Percentiles rank a stretch among this genome's conserved stretches.
phyloP scores from a whole-genome alignment of 1,140 invertebrate species.

The Brachionus angularis region DNA sequence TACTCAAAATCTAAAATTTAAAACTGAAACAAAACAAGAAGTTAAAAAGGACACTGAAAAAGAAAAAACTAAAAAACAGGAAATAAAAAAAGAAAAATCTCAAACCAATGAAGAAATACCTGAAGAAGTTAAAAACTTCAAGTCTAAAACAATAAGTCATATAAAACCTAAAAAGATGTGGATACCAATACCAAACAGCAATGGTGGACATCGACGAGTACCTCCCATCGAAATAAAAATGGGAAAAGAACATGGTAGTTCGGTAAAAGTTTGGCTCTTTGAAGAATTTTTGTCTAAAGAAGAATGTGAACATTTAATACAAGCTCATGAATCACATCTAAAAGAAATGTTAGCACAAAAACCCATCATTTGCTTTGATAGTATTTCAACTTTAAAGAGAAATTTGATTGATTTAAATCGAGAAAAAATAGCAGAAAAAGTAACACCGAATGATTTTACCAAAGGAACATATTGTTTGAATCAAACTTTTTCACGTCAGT shows the following conservation, averaged over 20 bases:
- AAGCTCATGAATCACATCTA: slow-evolving; percentile 53
- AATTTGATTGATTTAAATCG: slow-evolving; percentile 50
- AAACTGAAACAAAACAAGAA: no score
- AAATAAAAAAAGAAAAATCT: not conserved
- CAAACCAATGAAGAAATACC: not conserved
- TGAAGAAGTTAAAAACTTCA: slow-evolving; percentile 22
- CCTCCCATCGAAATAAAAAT: slow-evolving; percentile 47
- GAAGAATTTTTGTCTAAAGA: slow-evolving; percentile 53
- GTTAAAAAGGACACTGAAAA: no score
- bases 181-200: slow-evolving; percentile 45
- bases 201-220: slow-evolving; percentile 50
- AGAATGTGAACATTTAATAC: slow-evolving; percentile 53
- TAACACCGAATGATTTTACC: slow-evolving; percentile 52
- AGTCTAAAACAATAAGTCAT: slow-evolving; percentile 7
- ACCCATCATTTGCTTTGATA: slow-evolving; percentile 55
- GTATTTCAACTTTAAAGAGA: slow-evolving; percentile 49
- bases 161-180: slow-evolving; percentile 44
- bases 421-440: slow-evolving; percentile 46
- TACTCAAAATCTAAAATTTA: no score
- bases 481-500: slow-evolving; percentile 50
- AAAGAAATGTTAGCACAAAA: slow-evolving; percentile 46
- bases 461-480: slow-evolving; percentile 54
- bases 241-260: slow-evolving; percentile 52
- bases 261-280: slow-evolving; percentile 51
- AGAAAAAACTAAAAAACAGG: not conserved